These are phyloP conservation scores for Limnephilus auricula DNA, from an alignment of 2,888 invertebrate genomes.

Conservation along the genomic window DNA sequence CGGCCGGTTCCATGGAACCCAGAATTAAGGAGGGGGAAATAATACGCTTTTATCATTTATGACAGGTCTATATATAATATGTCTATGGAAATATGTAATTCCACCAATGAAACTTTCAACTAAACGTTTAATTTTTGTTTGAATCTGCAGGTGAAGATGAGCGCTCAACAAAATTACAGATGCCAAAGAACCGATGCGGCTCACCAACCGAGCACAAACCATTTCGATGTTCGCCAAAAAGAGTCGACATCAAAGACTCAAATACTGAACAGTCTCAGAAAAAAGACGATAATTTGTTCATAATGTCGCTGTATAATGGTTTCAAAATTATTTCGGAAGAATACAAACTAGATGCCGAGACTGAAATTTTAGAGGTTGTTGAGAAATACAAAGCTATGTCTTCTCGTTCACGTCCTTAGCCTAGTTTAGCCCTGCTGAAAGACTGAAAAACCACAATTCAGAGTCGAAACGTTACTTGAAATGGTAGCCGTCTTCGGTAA, in stretches of 20 bases:
- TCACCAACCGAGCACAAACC: not conserved
- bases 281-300: not conserved
- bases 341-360: not conserved
- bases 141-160: not conserved
- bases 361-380: not conserved
- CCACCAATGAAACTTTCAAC: no score
- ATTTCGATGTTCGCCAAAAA: not conserved
- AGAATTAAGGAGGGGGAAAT: no score
- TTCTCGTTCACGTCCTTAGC: not conserved
- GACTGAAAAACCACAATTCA: no score
- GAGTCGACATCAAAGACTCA: not conserved
- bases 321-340: not conserved
- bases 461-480: no score
- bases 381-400: not conserved
- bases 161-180: not conserved
- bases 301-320: not conserved
- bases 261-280: not conserved
- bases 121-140: not conserved
- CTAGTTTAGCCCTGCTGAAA: no score
- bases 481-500: no score
- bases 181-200: not conserved
- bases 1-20: no score
- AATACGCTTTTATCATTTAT: no score
- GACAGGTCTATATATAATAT: no score
- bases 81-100: no score